Base-by-base conservation (phyloP, 2,797 vertebrate species). In the Bucorvus abyssinicus region DNA sequence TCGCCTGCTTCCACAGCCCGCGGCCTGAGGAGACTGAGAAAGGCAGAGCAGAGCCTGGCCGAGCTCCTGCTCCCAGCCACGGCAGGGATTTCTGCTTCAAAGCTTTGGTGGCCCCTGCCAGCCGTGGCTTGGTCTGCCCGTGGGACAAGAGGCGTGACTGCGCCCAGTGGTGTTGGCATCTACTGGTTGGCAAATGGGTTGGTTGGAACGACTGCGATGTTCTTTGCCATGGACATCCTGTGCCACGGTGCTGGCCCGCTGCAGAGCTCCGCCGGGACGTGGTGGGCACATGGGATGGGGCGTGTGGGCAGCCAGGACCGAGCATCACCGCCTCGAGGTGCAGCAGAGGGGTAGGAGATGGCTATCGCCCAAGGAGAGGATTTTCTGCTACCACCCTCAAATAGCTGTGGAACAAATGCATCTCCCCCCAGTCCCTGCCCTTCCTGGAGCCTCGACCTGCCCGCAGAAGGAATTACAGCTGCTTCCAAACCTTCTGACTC, bases 261-360 rank as follows among this genome's bases (percentile, higher is more conserved):
- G 57, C 63, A 42, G 36, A 29, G 14, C n/a, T 15, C 30, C 5
- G 2, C 8, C 24, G 69, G 45, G 59, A n/a, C 34, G 3, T 0
- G 20, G 63, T 34, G 59, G 55, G 63, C 7, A 23, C 4, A 1
- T 40, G 53, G 57, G 53, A 40, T 22, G 50, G 38, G 38, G 2
- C 1, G 0, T 1, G 1, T 10, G 40, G 81, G 40, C 55, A 61
- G 68, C 12, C 17, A 7, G 70, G 56, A 27, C 12, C 0, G 7
- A 57, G 56, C 56, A 44, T 32, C 71, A 10, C 30, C 9, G 0
- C 17, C 18, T 1, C 0, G 1, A 53, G 34, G 9, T 44, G 47
- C n/a, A 19, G 22, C 56, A 42, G 17, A 44, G 53, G 59, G 15
- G 40, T 0, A 3, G n/a, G 50, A 74, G 64, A 30, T 6, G 27